phyloP scores from a whole-genome alignment of 2,797 vertebrate genomes.

The Gymnopithys bicolor region DNA sequence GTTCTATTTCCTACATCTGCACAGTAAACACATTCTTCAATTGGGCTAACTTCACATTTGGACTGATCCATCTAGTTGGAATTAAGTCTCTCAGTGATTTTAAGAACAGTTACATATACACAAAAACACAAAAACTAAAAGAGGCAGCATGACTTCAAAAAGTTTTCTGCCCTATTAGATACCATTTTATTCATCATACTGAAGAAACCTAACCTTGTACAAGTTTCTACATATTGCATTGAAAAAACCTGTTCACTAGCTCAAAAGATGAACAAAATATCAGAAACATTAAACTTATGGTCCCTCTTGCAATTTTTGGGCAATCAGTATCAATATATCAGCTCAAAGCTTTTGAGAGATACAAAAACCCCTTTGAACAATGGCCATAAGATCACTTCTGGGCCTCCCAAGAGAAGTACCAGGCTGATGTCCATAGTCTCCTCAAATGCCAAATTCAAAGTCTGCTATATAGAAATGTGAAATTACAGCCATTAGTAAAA shows the following conservation, averaged over 20 bases:
- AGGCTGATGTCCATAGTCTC: not conserved
- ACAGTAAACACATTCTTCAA: not conserved
- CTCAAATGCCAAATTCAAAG: not conserved
- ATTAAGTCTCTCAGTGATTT: not conserved
- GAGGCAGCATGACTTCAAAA: not conserved
- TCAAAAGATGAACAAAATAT: not conserved
- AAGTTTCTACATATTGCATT: not conserved
- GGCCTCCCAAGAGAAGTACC: not conserved
- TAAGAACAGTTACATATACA: not conserved
- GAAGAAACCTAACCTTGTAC: constrained; percentile 34
- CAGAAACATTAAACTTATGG: not conserved
- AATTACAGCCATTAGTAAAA: not conserved
- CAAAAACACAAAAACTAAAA: not conserved
- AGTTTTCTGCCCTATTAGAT: constrained; percentile 5
- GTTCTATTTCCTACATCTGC: not conserved
- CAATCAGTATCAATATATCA: not conserved
- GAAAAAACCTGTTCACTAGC: not conserved
- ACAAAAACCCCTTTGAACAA: not conserved
- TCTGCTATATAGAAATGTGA: not conserved
- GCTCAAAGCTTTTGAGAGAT: not conserved
- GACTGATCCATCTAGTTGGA: not conserved
- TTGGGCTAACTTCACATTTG: not conserved
- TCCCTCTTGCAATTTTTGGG: not conserved
- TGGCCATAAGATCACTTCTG: not conserved
- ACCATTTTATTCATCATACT: constrained; percentile 23